Evolutionary conservation across 2,113 vertebrate species (phyloP).

Genomic region (Galbula dea): DNA sequence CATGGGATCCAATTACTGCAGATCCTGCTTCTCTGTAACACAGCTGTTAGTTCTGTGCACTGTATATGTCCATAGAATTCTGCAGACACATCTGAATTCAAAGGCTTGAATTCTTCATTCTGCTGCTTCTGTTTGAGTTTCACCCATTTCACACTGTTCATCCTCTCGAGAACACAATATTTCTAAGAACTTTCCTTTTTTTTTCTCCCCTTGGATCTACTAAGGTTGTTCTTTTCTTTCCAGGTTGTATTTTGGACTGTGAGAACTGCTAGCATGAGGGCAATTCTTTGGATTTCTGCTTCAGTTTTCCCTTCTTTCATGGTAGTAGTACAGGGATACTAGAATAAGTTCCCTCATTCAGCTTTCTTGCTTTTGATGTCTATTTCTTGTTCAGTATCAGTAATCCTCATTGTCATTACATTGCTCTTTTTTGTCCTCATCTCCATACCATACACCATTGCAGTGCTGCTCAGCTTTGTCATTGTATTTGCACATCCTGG

Average conservation of each 20-base stretch:
- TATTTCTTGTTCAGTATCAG: slow-evolving; percentile 27
- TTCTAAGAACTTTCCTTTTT: slow-evolving; percentile 3
- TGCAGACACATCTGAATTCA: slow-evolving; percentile 50
- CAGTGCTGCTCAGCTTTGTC: background rate
- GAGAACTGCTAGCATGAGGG: slow-evolving; percentile 24
- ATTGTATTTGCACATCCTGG: background rate
- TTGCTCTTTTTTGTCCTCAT: slow-evolving; percentile 10
- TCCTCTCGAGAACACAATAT: slow-evolving; percentile 30
- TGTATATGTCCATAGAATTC: slow-evolving; percentile 48
- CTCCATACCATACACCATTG: background rate
- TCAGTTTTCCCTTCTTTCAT: slow-evolving; percentile 37
- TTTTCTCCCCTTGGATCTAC: slow-evolving; percentile 4
- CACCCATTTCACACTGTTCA: slow-evolving; percentile 32
- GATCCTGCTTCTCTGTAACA: slow-evolving; percentile 24
- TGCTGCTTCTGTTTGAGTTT: slow-evolving; percentile 40
- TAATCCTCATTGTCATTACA: slow-evolving; percentile 39
- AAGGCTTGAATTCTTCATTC: slow-evolving; percentile 57
- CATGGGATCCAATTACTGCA: slow-evolving; percentile 64
- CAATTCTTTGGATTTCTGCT: slow-evolving; percentile 43
- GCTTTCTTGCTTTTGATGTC: slow-evolving; percentile 52
- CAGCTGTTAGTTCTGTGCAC: slow-evolving; percentile 42
- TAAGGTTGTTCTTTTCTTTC: slow-evolving; percentile 45
- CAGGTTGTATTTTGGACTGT: slow-evolving; percentile 11
- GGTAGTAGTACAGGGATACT: slow-evolving; percentile 19
- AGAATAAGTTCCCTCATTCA: slow-evolving; percentile 37